Percentiles rank a stretch among this genome's conserved stretches.
phyloP scores from a whole-genome alignment of 2,797 vertebrate genomes.

The Amphiprion clarkii region DNA sequence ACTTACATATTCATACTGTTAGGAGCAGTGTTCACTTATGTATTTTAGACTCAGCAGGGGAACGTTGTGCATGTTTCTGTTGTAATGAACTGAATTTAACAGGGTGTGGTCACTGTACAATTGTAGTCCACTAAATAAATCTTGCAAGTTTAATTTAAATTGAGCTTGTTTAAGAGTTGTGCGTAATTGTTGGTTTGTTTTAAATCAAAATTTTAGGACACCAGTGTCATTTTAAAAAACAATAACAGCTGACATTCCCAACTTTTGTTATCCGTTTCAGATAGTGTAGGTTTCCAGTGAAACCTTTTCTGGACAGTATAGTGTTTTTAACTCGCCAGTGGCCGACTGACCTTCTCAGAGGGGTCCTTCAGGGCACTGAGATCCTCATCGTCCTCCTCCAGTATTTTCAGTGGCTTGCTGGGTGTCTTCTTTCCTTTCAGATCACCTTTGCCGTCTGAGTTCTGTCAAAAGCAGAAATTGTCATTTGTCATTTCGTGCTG shows the following conservation, averaged over 20 bases:
- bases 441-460: conserved; percentile 92
- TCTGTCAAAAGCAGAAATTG: conserved; percentile 71
- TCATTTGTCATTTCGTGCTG: not conserved
- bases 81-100: no score
- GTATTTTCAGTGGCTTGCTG: conserved; percentile 87
- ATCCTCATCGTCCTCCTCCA: conserved; percentile 90
- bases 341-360: conserved; percentile 95
- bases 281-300: not conserved
- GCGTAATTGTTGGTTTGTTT: not conserved
- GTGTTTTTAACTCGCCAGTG: not conserved
- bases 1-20: no score
- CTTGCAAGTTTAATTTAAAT: no score
- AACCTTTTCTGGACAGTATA: not conserved
- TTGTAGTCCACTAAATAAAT: no score
- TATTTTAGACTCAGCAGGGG: no score
- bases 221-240: no score
- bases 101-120: no score
- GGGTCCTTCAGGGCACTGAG: conserved; percentile 93
- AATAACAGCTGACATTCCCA: no score
- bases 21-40: no score
- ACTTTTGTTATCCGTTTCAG: not conserved
- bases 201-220: not conserved
- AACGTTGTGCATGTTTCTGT: no score
- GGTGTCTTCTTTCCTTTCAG: conserved; percentile 83
- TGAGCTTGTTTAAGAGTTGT: not conserved